Evolutionary conservation across 2,797 vertebrate species (phyloP).

Genomic region (Martes flavigula): DNA sequence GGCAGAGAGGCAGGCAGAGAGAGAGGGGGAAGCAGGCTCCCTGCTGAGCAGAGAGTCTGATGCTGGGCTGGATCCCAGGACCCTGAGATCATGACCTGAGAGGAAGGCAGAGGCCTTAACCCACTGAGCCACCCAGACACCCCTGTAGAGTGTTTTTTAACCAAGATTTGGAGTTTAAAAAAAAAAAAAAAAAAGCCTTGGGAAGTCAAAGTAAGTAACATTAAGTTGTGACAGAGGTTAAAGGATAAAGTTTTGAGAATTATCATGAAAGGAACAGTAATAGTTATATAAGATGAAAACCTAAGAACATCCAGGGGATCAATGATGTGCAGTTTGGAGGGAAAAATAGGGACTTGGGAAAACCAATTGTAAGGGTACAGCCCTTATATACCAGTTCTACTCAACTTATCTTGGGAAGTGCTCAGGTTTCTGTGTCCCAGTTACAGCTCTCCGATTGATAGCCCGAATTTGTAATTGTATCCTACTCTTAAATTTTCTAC

Average conservation of each 20-base stretch:
- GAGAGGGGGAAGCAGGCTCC: too few species aligned
- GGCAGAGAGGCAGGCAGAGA: too few species aligned
- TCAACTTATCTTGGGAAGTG: not conserved
- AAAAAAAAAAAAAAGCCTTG: not conserved
- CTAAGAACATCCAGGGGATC: not conserved
- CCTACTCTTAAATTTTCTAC: not conserved
- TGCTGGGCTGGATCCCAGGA: too few species aligned
- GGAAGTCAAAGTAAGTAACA: not conserved
- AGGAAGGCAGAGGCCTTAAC: too few species aligned
- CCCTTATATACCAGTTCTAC: not conserved
- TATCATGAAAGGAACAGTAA: not conserved
- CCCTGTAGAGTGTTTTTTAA: not conserved
- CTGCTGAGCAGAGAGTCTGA: too few species aligned
- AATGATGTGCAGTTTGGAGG: not conserved
- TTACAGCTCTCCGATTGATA: not conserved
- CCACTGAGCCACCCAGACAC: too few species aligned
- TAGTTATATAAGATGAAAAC: not conserved
- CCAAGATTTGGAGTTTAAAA: not conserved
- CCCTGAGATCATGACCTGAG: too few species aligned
- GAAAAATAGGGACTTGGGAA: not conserved
- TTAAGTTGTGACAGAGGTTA: not conserved
- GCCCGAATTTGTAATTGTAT: not conserved
- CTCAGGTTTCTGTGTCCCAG: not conserved
- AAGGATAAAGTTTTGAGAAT: not conserved
- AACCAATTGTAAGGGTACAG: not conserved